Evolutionary conservation across 1,140 invertebrate genomes (phyloP).

Genomic region (Geopemphigus sp.): DNA sequence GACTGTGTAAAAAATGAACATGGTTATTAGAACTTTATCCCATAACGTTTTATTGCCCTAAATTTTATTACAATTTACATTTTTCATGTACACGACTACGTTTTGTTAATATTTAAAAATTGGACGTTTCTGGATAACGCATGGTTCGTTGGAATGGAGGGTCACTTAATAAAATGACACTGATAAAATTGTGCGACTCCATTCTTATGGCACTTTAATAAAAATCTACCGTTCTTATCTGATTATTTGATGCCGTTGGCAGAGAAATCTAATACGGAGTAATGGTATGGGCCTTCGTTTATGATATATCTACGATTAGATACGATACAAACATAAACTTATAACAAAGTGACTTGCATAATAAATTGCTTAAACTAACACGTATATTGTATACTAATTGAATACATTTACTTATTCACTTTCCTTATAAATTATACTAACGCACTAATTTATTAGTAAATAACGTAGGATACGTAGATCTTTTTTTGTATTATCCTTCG

Average conservation of each 20-base stretch:
- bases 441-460: too few relatives aligned
- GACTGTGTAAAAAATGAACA: background rate
- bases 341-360: background rate
- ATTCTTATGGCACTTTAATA: background rate
- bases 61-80: background rate
- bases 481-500: too few relatives aligned
- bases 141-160: background rate
- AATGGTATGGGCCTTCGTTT: background rate
- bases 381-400: too few relatives aligned
- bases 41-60: background rate
- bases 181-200: background rate
- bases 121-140: background rate
- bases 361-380: background rate
- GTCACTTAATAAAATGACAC: background rate
- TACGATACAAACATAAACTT: background rate
- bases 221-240: background rate
- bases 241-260: background rate
- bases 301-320: background rate
- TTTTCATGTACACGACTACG: background rate
- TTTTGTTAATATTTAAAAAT: background rate
- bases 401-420: too few relatives aligned
- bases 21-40: background rate
- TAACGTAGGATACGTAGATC: too few relatives aligned
- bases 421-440: too few relatives aligned
- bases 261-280: background rate